Base-by-base conservation (phyloP, 2,888 invertebrate genomes). In the Scaeva pyrastri region DNA sequence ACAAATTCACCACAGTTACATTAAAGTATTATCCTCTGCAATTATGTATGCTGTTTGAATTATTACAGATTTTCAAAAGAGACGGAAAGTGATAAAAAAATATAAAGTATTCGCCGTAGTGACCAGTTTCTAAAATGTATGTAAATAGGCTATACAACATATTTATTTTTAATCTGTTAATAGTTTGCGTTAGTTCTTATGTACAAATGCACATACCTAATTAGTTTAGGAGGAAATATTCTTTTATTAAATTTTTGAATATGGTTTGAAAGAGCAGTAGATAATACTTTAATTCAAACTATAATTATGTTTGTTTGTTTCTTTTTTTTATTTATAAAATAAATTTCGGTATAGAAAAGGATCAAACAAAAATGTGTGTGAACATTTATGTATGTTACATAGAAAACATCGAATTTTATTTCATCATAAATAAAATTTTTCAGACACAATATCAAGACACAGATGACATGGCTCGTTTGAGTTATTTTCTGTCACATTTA, bases 391-490 rank as follows among this genome's bases (percentile, higher is more conserved):
- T 26, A 39, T 73, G 21, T 56, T 41, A 60, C 45, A 60, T 71
- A 56, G 12, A 64, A 66, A 82, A 77, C 73, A 86, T 70, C 36
- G 74, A 73, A 72, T 31, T 52, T 56, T 55, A 85, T 52, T 72
- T 45, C 1, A 71, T 64, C 71, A 31, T 31, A 58, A 62, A 56
- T 66, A 23, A 58, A 52, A 76, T 41, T 48, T 50, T 68, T n/a
- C 48, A 77, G 58, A 70, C 60, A 86, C 81, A 66, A 66, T 66
- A 82, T 77, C 66, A 58, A 77, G 23, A 36, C 76, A 70, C 72
- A 23, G n/a, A 31, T 43, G 23, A 41, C 62, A 73, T 55, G 48
- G 23, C 76, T 73, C 64, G 6, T 56, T 23, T 56, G 71, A 52
- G 36, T 43, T 26, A n/a, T 14, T 62, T 48, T 76, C 26, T 76